Conservation (phyloP, 2,888 invertebrate species). For the Magallana nippona region DNA sequence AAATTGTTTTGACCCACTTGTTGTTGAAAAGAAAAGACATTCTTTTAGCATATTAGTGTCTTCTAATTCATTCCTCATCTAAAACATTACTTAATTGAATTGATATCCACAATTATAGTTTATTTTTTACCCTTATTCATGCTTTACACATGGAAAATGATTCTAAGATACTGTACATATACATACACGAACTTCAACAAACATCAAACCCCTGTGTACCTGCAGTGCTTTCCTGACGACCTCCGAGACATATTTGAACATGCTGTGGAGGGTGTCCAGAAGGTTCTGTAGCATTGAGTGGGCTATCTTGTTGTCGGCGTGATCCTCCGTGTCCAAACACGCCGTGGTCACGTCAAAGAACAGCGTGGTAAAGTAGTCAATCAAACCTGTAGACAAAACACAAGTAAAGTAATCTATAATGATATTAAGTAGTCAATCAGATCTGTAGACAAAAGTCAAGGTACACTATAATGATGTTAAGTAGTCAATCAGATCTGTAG, state of each 20-base stretch:
- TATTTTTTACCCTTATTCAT: neutral
- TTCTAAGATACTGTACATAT: too few species aligned
- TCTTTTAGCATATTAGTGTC: too few species aligned
- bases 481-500: slow-evolving; percentile 40
- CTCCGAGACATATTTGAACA: slow-evolving; percentile 78
- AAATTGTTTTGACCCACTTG: too few species aligned
- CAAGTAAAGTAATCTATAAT: slow-evolving; percentile 38
- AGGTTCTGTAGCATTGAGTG: slow-evolving; percentile 72
- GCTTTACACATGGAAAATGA: neutral
- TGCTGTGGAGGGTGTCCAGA: slow-evolving; percentile 75
- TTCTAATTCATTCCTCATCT: too few species aligned
- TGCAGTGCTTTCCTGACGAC: slow-evolving; percentile 78
- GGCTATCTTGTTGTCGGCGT: slow-evolving; percentile 69
- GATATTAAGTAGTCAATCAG: too few species aligned
- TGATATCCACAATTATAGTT: too few species aligned
- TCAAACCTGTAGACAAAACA: slow-evolving; percentile 67
- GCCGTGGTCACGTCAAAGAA: slow-evolving; percentile 74
- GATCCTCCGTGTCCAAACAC: slow-evolving; percentile 71
- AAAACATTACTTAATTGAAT: too few species aligned
- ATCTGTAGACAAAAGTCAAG: too few species aligned
- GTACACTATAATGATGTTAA: too few species aligned
- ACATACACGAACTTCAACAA: neutral
- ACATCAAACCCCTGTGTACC: slow-evolving; percentile 61
- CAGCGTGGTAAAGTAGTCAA: slow-evolving; percentile 73
- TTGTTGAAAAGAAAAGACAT: too few species aligned